Evolutionary conservation across 1,140 invertebrate genomes (phyloP), one percentile per base, ranked within the genome.

Genomic region (Drosophila auraria): DNA sequence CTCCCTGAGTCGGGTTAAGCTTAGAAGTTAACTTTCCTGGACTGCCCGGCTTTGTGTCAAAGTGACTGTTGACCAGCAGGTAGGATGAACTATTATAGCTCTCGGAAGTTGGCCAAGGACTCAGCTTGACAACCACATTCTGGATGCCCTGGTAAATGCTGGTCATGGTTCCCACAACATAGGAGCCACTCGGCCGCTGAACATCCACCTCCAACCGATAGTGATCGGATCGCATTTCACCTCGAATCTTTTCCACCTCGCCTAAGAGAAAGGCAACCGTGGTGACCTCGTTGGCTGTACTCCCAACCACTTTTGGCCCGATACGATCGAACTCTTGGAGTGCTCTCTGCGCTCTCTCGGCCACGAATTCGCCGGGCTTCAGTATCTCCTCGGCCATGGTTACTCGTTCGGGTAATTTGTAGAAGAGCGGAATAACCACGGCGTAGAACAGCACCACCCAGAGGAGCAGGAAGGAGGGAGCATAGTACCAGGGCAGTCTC

Each of bases 1-100:
- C 9, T 7, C 6, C 7, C 2, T 20, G 4, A 2, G 11, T 1
- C 20, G 20, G 20, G 20, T 54, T 23, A 1, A 14, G 2, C 3
- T 17, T 33, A 11, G 8, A 0, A 8, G 15, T 8, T 6, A 2
- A 45, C 49, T 65, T 61, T 94, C 94, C 94, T 33, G 94, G 94
- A 80, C 97, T 98, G 81, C 96, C 96, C 45, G 96, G 94, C 86
- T 98, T 97, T 50, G 97, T 95, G 94, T 99, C 98, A 94, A 97
- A 98, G 94, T 99, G 98, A 93, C 98, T 99, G 94, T 99, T 99
- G 56, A 99, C 94, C 49, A 99, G 93, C 61, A 99, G 94, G 91
- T 97, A 79, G 0, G 78, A 72, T 49, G 87, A 42, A 30, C 83
- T 87, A 0, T 76, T 83, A 2, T 57, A 64, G 40, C 74, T 82